phyloP scores from a whole-genome alignment of 2,888 invertebrate species.

The Eupeodes luniger region DNA sequence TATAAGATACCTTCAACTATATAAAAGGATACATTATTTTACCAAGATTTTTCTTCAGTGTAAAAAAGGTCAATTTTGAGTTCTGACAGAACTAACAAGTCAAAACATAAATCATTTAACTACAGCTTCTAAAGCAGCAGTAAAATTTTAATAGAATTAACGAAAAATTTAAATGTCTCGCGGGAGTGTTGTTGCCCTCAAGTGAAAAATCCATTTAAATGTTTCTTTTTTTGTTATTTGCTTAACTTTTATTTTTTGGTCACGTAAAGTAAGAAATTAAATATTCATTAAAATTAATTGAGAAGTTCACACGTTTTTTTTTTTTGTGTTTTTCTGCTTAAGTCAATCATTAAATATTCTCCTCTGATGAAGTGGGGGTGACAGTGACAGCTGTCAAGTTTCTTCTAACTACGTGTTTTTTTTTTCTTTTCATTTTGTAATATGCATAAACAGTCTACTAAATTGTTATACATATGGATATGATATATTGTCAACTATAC shows the following conservation, averaged over 20 bases:
- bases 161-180: neutral
- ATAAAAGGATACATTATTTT: neutral
- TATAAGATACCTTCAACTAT: too few species aligned
- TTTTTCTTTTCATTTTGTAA: too few species aligned
- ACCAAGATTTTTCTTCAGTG: neutral
- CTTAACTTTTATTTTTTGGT: neutral
- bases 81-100: neutral
- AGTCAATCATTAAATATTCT: conserved; percentile 2
- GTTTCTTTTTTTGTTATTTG: neutral
- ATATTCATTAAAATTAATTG: conserved; percentile 32
- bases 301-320: conserved; percentile 15
- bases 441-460: neutral
- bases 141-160: neutral
- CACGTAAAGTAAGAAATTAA: conserved; percentile 25
- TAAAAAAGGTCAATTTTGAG: neutral
- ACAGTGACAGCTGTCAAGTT: conserved; percentile 37
- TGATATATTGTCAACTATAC: neutral
- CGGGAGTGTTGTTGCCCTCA: neutral
- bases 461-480: neutral
- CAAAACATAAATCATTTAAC: neutral
- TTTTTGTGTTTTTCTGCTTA: neutral
- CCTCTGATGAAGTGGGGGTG: neutral
- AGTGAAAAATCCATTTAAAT: neutral
- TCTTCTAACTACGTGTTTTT: conserved; percentile 2
- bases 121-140: neutral